Conservation (phyloP, 2,888 invertebrate genomes). For the Drosophila bunnanda region DNA sequence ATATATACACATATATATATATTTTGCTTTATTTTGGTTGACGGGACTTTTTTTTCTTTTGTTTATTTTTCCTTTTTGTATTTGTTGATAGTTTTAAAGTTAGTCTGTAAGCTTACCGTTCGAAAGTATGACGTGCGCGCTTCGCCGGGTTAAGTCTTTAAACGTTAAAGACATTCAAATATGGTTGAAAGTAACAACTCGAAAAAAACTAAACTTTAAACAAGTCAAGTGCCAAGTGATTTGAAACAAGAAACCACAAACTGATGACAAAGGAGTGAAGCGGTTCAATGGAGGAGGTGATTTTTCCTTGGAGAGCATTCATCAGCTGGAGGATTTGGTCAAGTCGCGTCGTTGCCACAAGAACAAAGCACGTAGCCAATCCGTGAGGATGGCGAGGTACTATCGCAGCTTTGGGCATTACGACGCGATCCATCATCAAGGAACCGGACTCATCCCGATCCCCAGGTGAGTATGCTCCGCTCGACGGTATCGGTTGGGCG, state of each 20-base stretch:
- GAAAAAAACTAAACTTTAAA: constrained; percentile 4
- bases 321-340: constrained; percentile 16
- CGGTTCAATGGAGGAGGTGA: neutral
- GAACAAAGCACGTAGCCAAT: constrained; percentile 51
- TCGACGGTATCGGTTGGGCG: constrained; percentile 86
- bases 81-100: constrained; percentile 65
- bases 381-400: constrained; percentile 46
- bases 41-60: constrained; percentile 83
- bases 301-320: too few species aligned
- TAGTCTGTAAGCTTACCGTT: constrained; percentile 59
- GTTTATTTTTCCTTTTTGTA: constrained; percentile 15
- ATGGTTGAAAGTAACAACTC: constrained; percentile 1
- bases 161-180: constrained; percentile 7
- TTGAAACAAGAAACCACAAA: neutral
- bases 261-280: neutral
- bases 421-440: constrained; percentile 13
- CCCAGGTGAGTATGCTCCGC: constrained; percentile 86
- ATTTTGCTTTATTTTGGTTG: constrained; percentile 84
- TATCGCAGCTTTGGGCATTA: constrained; percentile 38
- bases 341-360: constrained; percentile 18
- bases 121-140: neutral
- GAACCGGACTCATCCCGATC: constrained; percentile 1
- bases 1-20: constrained; percentile 66
- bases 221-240: constrained; percentile 43
- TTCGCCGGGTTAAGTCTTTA: constrained; percentile 16